These are phyloP conservation scores for Neotoma lepida DNA, from an alignment of 2,113 vertebrate genomes.

Conservation along the genomic window DNA sequence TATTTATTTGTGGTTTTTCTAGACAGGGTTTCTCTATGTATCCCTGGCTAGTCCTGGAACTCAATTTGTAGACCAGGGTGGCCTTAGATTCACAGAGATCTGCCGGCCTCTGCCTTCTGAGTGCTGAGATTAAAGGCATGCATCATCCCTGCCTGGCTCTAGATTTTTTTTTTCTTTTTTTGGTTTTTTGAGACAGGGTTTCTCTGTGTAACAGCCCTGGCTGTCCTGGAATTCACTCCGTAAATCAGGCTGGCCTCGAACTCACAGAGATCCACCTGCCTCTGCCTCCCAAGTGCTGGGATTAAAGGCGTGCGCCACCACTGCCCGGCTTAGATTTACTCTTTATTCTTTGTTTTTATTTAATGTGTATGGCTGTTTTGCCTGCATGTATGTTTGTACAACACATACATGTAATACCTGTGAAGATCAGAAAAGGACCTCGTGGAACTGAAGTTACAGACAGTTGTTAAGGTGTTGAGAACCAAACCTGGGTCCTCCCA, in stretches of 20 bases:
- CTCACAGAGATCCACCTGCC: not conserved
- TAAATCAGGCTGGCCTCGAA: not conserved
- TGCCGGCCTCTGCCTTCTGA: not conserved
- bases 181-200: not conserved
- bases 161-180: not conserved
- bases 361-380: not conserved
- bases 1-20: not conserved
- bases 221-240: not conserved
- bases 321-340: not conserved
- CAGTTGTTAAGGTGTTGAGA: not conserved
- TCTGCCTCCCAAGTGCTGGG: not conserved
- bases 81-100: not conserved
- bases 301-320: not conserved
- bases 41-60: not conserved
- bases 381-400: not conserved
- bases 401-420: not conserved
- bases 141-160: rapidly evolving
- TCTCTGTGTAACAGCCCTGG: not conserved
- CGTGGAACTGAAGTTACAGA: not conserved
- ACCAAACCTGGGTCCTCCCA: not conserved
- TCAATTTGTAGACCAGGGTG: not conserved
- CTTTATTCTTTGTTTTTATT: not conserved
- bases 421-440: not conserved
- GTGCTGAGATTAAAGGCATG: not conserved
- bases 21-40: not conserved